phyloP scores from a whole-genome alignment of 92 coral and sea anemone species.

The Hydrozoanthus gracilis region DNA sequence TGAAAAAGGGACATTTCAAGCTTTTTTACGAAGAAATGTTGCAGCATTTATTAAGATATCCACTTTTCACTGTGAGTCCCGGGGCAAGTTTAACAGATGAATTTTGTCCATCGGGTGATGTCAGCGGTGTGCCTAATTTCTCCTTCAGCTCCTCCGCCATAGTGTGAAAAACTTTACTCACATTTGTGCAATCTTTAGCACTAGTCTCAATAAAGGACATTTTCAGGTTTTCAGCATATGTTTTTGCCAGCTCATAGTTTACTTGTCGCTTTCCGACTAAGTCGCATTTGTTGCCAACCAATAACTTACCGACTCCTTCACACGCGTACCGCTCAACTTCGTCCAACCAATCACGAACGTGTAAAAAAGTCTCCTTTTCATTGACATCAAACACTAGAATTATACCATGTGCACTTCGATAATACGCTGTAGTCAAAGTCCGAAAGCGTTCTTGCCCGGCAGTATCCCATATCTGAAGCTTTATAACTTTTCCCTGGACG shows the following conservation, averaged over 20 bases:
- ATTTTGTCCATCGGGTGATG: conserved; percentile 62
- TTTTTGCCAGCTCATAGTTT: conserved; percentile 79
- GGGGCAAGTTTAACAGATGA: conserved; percentile 56
- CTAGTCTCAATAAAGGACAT: conserved; percentile 95
- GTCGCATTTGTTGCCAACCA: conserved; percentile 97
- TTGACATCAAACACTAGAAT: conserved; percentile 93
- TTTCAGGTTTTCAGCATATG: conserved; percentile 82
- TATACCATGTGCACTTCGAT: conserved; percentile 98
- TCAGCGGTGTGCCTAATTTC: conserved; percentile 85
- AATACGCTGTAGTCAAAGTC: conserved; percentile 96
- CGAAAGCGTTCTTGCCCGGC: conserved; percentile 98
- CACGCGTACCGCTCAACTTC: conserved; percentile 91
- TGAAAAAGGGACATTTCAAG: no score
- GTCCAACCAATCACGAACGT: conserved; percentile 86
- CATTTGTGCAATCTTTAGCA: conserved; percentile 96
- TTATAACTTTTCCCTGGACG: conserved; percentile 82
- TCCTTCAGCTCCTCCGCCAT: conserved; percentile 93
- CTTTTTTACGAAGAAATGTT: background rate
- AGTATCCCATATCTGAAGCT: conserved; percentile 97
- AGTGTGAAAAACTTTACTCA: conserved; percentile 86
- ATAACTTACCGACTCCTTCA: conserved; percentile 84
- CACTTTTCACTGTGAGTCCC: conserved; percentile 53
- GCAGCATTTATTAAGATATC: conserved; percentile 66
- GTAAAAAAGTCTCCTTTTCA: conserved; percentile 85
- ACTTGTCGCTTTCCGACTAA: conserved; percentile 83